Percentiles rank a stretch among this genome's conserved stretches.
Evolutionary conservation across 2,797 vertebrate species (phyloP).

Genomic region (Hippoglossus hippoglossus): DNA sequence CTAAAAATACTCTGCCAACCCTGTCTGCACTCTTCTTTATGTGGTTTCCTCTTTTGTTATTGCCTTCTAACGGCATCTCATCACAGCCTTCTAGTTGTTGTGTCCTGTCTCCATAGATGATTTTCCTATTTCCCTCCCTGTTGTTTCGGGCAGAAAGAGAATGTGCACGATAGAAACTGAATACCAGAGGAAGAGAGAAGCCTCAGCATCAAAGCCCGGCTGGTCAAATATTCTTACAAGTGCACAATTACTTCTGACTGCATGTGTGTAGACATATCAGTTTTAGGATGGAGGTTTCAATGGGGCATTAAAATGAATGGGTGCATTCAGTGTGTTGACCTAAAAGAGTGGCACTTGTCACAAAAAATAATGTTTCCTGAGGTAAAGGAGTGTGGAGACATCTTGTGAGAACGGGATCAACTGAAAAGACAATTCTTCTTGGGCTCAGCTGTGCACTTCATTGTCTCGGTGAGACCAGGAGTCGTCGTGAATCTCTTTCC

Average conservation of each 20-base stretch:
- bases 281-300: too few species aligned
- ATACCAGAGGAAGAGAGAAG: constrained; percentile 1
- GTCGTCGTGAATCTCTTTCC: constrained; percentile 18
- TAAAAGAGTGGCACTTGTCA: too few species aligned
- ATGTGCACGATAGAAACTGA: background rate
- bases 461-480: background rate
- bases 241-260: constrained; percentile 3
- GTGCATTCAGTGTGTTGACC: too few species aligned
- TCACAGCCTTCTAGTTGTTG: background rate
- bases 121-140: constrained; percentile 13
- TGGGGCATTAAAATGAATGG: too few species aligned
- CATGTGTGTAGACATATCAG: background rate
- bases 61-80: background rate
- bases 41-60: constrained; percentile 3
- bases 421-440: background rate
- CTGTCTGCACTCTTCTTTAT: background rate
- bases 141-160: constrained; percentile 13
- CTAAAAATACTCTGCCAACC: constrained; percentile 1
- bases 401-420: background rate
- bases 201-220: constrained; percentile 5
- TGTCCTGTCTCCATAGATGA: constrained; percentile 24
- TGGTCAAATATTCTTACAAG: constrained; percentile 17
- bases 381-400: background rate
- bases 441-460: constrained; percentile 6
- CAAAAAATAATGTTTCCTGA: background rate